phyloP scores from a whole-genome alignment of 2,113 vertebrate species.

The Sitta europaea region DNA sequence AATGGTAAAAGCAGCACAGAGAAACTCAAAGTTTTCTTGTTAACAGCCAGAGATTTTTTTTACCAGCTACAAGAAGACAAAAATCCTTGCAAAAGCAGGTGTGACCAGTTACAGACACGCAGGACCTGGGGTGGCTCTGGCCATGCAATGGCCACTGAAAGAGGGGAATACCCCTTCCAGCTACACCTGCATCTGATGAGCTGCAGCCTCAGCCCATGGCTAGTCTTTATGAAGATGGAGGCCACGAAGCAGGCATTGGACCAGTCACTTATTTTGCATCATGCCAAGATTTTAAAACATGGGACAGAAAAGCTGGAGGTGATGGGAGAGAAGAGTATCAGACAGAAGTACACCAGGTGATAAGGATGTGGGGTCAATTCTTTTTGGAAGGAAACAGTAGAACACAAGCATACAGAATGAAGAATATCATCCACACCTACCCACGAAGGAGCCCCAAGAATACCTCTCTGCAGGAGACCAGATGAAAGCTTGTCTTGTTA shows the following conservation, averaged over 20 bases:
- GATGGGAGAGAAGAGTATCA: background rate
- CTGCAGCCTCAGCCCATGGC: background rate
- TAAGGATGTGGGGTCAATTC: accelerated
- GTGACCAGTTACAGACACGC: background rate
- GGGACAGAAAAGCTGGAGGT: background rate
- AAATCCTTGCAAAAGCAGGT: background rate
- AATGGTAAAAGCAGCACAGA: background rate
- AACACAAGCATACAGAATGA: background rate
- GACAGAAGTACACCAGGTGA: background rate
- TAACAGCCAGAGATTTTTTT: background rate
- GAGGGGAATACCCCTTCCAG: background rate
- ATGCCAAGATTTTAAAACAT: background rate
- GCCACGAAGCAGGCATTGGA: background rate
- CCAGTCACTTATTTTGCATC: background rate
- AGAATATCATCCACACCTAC: background rate
- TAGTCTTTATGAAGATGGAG: background rate
- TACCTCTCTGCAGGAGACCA: background rate
- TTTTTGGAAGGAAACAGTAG: background rate
- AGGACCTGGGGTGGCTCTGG: background rate
- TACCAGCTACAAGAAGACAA: background rate
- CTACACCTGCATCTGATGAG: background rate
- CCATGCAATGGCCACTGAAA: accelerated
- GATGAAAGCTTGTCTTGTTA: background rate
- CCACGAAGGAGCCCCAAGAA: background rate
- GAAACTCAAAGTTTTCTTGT: background rate